Base-by-base conservation (phyloP, 2,113 vertebrate species). In the Microcebus jonahi region DNA sequence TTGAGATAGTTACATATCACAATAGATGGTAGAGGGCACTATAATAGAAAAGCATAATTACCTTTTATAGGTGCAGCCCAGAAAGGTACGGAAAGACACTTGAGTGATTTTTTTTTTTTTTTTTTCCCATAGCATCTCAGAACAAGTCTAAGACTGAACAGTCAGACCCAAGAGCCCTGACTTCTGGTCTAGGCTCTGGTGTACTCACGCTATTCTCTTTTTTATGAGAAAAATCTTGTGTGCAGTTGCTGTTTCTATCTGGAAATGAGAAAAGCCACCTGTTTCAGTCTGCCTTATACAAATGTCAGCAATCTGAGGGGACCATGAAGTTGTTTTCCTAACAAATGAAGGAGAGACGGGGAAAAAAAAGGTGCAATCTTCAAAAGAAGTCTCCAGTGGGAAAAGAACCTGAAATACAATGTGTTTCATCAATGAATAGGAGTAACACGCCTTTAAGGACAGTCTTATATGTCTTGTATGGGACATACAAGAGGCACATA, bases 31-130 rank as follows among this genome's bases (percentile, higher is more conserved):
- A 61, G 34, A 91, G 76, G 81, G 36, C 39, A 75, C 79, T 55
- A 39, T 39, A 93, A 82, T 34, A 84, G 67, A 92, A 91, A 89
- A 55, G 50, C 53, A 29, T 95, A 95, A 96, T 96, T 94, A 91
- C 65, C 80, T 73, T 39, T 84, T 91, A 45, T 65, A 91, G 36
- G 34, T 90, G n/a, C 5, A 86, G 39, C 80, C 79, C 65, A 57
- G 81, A 90, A 50, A 71, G 65, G 57, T 25, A 3, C 80, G 86
- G 88, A 83, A 86, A 96, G 84, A 59, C 48, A 75, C 82, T 79
- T 8, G 90, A 70, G 45, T 34, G 67, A 73, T 76, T 94, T 68
- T 42, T 42, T 42, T 42, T 39, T n/a, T 39, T 4, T 42, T 42
- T 42, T 48, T 71, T 14, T 21, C 11, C 31, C 31, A n/a, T 57